Evolutionary conservation across 2,797 vertebrate species (phyloP).

Genomic region (Vespertilio murinus): DNA sequence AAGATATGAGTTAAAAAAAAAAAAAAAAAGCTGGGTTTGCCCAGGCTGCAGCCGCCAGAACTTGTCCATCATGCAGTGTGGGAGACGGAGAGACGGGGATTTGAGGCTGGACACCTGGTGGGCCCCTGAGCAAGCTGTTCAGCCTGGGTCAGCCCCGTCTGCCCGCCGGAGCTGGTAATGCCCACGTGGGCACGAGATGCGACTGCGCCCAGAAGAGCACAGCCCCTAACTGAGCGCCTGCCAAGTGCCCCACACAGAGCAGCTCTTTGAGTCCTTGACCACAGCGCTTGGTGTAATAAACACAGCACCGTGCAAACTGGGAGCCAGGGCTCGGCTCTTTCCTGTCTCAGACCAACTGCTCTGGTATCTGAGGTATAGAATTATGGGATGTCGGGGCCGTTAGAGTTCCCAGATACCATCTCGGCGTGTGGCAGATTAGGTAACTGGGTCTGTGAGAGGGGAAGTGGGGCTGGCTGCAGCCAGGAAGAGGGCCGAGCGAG

Average conservation of each 20-base stretch:
- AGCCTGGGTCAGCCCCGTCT: background rate
- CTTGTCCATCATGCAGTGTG: rapidly evolving
- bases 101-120: background rate
- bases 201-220: rapidly evolving
- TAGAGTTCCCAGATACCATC: constrained; percentile 50
- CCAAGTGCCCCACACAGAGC: background rate
- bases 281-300: rapidly evolving
- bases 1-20: no score
- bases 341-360: background rate
- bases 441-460: background rate
- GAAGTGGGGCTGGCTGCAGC: background rate
- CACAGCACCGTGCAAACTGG: rapidly evolving
- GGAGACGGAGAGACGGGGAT: background rate
- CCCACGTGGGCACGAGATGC: rapidly evolving
- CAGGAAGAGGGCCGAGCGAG: background rate
- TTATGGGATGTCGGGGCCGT: constrained; percentile 39
- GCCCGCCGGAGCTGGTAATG: background rate
- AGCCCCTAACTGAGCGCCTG: background rate
- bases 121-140: background rate
- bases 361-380: background rate
- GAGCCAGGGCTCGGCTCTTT: background rate
- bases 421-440: background rate
- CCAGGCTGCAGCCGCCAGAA: background rate
- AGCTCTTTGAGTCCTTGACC: background rate
- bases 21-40: background rate